Evolutionary conservation across 2,113 vertebrate genomes (phyloP).

Genomic region (Agapornis roseicollis): DNA sequence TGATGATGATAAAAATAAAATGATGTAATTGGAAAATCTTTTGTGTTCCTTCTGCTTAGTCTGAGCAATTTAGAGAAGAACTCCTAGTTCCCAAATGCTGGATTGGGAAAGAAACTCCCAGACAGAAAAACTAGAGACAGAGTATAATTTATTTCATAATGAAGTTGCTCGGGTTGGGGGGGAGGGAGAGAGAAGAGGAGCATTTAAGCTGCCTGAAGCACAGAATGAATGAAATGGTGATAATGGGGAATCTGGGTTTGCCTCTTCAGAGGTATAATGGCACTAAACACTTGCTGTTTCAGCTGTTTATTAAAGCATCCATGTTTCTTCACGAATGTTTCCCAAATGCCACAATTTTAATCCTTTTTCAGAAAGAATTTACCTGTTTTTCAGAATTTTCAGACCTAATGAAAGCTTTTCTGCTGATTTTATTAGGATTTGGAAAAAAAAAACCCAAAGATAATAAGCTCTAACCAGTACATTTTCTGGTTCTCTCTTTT

Average conservation of each 20-base stretch:
- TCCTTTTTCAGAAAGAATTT: neutral
- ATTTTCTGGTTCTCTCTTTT: neutral
- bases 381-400: neutral
- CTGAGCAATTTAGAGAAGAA: neutral
- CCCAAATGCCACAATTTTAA: neutral
- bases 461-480: neutral
- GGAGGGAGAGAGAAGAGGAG: neutral
- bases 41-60: neutral
- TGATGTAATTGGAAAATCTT: slow-evolving; percentile 49
- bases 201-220: neutral
- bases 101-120: neutral
- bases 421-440: neutral
- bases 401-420: neutral
- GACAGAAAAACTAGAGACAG: neutral
- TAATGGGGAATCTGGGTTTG: neutral
- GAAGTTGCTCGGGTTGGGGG: neutral
- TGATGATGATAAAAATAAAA: slow-evolving; percentile 32
- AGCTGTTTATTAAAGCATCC: neutral
- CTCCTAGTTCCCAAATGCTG: neutral
- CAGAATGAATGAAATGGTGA: neutral
- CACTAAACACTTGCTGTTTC: neutral
- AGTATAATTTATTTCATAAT: neutral
- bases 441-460: neutral
- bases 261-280: neutral
- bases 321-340: neutral